These are phyloP conservation scores for Gortyna flavago DNA, from an alignment of 2,888 invertebrate species.

Conservation along the genomic window DNA sequence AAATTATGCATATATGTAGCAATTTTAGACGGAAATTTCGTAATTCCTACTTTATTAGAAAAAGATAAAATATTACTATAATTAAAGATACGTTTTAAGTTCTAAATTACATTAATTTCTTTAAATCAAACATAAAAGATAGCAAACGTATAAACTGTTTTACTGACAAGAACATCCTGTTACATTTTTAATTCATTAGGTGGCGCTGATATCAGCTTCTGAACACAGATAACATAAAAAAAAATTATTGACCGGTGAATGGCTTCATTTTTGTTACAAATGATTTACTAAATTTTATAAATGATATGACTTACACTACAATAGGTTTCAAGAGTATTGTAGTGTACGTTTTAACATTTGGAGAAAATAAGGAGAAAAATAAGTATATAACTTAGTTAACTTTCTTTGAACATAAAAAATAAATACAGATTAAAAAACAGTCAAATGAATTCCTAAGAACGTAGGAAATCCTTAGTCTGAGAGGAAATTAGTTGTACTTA, in stretches of 20 bases:
- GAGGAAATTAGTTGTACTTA: background rate
- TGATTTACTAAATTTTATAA: background rate
- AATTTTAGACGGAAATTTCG: background rate
- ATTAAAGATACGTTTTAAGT: background rate
- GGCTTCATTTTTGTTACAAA: background rate
- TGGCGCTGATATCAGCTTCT: slow-evolving; percentile 45
- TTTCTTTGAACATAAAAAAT: background rate
- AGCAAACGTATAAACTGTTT: slow-evolving; percentile 48
- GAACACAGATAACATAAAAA: slow-evolving; percentile 48
- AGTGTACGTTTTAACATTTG: background rate
- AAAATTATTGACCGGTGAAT: slow-evolving; percentile 52
- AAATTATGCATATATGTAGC: slow-evolving; percentile 43
- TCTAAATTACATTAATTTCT: background rate
- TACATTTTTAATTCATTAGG: slow-evolving; percentile 28
- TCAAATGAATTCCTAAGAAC: background rate
- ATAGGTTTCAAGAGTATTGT: background rate
- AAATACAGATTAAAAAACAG: background rate
- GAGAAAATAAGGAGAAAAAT: background rate
- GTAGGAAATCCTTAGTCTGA: too few species aligned
- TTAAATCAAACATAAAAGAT: slow-evolving; percentile 17
- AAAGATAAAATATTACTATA: background rate
- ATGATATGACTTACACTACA: background rate
- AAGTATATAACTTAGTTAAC: rapidly evolving
- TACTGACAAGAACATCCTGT: slow-evolving; percentile 16
- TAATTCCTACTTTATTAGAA: background rate